These are phyloP conservation scores for Nasalis larvatus DNA, from an alignment of 2,113 vertebrate species.

Conservation along the genomic window DNA sequence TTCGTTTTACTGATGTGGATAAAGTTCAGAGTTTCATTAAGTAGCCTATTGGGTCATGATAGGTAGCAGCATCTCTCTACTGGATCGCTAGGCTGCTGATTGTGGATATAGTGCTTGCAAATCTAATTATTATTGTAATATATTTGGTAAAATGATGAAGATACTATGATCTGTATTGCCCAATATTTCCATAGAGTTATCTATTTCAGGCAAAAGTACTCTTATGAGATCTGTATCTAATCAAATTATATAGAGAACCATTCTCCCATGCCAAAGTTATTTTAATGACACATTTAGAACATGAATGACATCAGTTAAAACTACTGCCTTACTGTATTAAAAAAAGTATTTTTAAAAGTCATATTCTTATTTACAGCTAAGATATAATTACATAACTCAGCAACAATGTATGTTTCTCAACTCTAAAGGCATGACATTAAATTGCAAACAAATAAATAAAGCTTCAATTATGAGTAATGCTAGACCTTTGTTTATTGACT, in stretches of 20 bases:
- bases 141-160: not conserved
- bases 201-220: not conserved
- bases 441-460: slow-evolving; percentile 54
- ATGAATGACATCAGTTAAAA: not conserved
- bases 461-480: slow-evolving; percentile 49
- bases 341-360: not conserved
- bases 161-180: not conserved
- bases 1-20: not conserved
- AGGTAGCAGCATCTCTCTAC: not conserved
- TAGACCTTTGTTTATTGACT: slow-evolving; percentile 70
- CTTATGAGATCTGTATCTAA: not conserved
- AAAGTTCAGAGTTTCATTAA: not conserved
- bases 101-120: not conserved
- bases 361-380: not conserved
- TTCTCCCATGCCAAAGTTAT: not conserved
- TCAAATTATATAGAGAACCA: not conserved
- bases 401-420: slow-evolving; percentile 64
- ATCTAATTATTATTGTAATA: not conserved
- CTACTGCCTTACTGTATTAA: not conserved
- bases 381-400: slow-evolving; percentile 60
- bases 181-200: not conserved
- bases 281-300: not conserved
- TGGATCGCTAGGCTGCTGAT: not conserved
- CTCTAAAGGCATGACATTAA: slow-evolving; percentile 74
- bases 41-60: not conserved